Conservation (phyloP, 2,113 vertebrate genomes). For the Ctenomys sociabilis region DNA sequence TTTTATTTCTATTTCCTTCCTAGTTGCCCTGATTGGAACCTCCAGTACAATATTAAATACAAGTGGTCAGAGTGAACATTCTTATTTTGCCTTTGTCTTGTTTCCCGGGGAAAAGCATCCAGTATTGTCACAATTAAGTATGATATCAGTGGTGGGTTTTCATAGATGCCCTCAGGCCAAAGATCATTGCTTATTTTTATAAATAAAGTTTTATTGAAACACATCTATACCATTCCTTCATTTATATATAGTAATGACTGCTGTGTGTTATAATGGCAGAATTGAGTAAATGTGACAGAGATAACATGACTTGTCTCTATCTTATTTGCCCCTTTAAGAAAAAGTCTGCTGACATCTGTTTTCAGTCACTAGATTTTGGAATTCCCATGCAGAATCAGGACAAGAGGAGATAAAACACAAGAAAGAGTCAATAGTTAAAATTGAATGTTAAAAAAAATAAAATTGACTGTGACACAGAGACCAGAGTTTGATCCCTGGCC, state of each 20-base stretch:
- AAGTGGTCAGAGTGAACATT: background rate
- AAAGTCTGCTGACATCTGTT: constrained; percentile 11
- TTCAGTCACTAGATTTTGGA: constrained; percentile 30
- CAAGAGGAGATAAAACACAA: background rate
- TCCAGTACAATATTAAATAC: constrained; percentile 9
- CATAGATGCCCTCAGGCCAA: background rate
- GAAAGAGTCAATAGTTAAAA: constrained; percentile 14
- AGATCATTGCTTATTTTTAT: background rate
- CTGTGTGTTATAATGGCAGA: constrained; percentile 4
- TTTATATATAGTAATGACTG: constrained; percentile 9
- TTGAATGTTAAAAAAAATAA: background rate
- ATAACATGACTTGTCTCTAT: constrained; percentile 8
- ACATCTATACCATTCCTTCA: background rate
- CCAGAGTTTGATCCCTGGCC: no score
- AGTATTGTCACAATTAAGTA: background rate
- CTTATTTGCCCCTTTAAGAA: background rate
- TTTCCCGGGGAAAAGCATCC: constrained; percentile 19
- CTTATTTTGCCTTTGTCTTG: constrained; percentile 10
- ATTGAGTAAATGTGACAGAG: constrained; percentile 12
- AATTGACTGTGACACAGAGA: no score
- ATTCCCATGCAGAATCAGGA: constrained; percentile 29
- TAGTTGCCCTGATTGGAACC: background rate
- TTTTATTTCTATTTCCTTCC: background rate
- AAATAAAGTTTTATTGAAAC: constrained; percentile 45
- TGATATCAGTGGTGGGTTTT: background rate